phyloP scores from a whole-genome alignment of 2,888 invertebrate genomes.

The Drosophila villosipedis region DNA sequence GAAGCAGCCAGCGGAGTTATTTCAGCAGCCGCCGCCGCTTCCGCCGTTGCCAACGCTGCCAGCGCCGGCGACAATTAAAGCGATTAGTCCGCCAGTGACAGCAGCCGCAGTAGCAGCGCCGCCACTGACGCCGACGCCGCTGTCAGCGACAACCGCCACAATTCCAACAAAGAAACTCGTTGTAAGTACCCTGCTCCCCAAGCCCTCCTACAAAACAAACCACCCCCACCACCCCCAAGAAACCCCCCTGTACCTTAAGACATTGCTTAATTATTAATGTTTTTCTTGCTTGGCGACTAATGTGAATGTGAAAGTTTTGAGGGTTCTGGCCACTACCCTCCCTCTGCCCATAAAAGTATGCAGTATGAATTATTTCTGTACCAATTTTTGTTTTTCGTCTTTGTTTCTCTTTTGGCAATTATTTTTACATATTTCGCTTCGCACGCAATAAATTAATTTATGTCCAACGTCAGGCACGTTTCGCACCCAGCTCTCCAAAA shows the following conservation, averaged over 20 bases:
- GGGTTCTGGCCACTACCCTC: neutral
- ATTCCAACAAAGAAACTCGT: conserved; percentile 85
- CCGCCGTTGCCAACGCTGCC: conserved; percentile 75
- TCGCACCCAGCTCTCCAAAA: conserved; percentile 49
- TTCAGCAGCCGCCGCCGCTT: conserved; percentile 83
- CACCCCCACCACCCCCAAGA: neutral
- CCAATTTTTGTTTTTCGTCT: conserved; percentile 30
- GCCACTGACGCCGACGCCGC: conserved; percentile 76
- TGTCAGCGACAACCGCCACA: conserved; percentile 81
- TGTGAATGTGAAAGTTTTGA: conserved; percentile 69
- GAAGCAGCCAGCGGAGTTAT: conserved; percentile 85
- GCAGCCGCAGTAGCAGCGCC: conserved; percentile 80
- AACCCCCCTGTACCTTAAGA: conserved; percentile 16
- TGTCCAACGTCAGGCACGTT: conserved; percentile 76
- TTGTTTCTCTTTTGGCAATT: conserved; percentile 30
- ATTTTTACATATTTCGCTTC: conserved; percentile 68
- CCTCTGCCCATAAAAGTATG: conserved; percentile 56
- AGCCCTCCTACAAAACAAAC: neutral
- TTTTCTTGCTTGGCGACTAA: conserved; percentile 27
- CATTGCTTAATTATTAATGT: conserved; percentile 76
- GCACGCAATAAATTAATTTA: conserved; percentile 83
- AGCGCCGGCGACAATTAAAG: conserved; percentile 85
- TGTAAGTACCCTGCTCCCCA: conserved; percentile 79
- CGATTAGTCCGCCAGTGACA: conserved; percentile 84
- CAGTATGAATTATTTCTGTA: conserved; percentile 74